These are phyloP conservation scores for Tapirus terrestris DNA, from an alignment of 2,113 vertebrate genomes.

Conservation along the genomic window DNA sequence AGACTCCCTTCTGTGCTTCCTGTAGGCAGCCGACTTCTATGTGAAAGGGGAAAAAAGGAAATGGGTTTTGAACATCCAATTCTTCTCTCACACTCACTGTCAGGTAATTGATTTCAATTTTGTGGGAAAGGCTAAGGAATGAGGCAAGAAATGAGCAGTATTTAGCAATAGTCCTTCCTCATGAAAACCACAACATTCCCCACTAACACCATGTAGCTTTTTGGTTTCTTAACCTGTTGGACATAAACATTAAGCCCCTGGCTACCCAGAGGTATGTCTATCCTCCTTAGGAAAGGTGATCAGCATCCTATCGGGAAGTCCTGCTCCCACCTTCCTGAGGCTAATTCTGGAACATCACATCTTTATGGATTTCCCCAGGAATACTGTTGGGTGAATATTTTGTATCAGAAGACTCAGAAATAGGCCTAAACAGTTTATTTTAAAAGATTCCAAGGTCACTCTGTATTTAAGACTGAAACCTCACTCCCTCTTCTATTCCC, in stretches of 20 bases:
- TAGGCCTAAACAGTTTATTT: not conserved
- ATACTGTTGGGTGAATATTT: not conserved
- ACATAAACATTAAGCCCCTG: not conserved
- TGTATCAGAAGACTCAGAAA: not conserved
- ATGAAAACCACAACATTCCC: not conserved
- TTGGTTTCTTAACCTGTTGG: not conserved
- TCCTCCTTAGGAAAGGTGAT: not conserved
- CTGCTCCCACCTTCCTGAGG: not conserved
- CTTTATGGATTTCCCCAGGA: not conserved
- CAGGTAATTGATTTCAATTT: not conserved
- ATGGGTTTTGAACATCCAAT: not conserved
- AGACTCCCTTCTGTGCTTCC: not conserved
- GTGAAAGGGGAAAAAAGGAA: not conserved
- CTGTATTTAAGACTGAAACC: not conserved
- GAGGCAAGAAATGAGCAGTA: not conserved
- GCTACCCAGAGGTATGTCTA: not conserved
- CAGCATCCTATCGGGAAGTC: not conserved
- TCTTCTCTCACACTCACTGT: not conserved
- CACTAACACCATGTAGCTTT: not conserved
- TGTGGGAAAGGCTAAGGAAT: not conserved
- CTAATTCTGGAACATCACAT: not conserved
- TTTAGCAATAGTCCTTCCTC: not conserved
- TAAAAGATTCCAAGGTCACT: not conserved
- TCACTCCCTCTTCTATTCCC: not conserved
- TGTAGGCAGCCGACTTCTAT: not conserved